Percentiles rank a stretch among this genome's conserved stretches.
These are phyloP conservation scores for Ursus arctos DNA, from an alignment of 2,113 vertebrate species.

Conservation along the genomic window DNA sequence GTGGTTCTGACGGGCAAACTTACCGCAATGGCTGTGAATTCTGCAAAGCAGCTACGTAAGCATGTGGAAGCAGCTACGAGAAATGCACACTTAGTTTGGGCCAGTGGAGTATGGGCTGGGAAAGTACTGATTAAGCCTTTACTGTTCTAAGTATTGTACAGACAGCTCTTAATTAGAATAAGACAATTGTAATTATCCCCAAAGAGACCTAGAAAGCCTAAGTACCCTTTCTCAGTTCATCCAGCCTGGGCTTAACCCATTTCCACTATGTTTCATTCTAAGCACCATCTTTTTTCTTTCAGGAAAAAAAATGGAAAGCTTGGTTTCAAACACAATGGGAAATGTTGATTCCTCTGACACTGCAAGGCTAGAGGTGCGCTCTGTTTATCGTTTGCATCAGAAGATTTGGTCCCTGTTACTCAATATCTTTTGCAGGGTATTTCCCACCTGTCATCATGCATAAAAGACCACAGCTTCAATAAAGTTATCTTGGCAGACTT, in stretches of 20 bases:
- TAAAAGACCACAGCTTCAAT: conserved; percentile 13
- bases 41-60: conserved; percentile 67
- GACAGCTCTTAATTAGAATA: not conserved
- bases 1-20: conserved; percentile 67
- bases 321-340: conserved; percentile 62
- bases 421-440: not conserved
- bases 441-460: not conserved
- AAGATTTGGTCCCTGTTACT: not conserved
- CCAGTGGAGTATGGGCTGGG: not conserved
- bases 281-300: conserved; percentile 42
- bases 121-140: not conserved
- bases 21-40: conserved; percentile 70
- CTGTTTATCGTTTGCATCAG: not conserved
- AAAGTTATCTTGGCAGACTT: conserved; percentile 43
- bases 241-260: not conserved
- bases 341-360: conserved; percentile 44
- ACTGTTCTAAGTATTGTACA: not conserved
- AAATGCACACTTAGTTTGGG: not conserved
- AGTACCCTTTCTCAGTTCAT: not conserved
- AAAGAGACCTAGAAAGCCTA: not conserved
- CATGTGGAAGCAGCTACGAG: not conserved
- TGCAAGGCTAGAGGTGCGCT: not conserved
- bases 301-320: conserved; percentile 70
- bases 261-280: conserved; percentile 1
- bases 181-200: not conserved